phyloP scores from a whole-genome alignment of 2,797 vertebrate species.

The Melanotaenia trifasciata region DNA sequence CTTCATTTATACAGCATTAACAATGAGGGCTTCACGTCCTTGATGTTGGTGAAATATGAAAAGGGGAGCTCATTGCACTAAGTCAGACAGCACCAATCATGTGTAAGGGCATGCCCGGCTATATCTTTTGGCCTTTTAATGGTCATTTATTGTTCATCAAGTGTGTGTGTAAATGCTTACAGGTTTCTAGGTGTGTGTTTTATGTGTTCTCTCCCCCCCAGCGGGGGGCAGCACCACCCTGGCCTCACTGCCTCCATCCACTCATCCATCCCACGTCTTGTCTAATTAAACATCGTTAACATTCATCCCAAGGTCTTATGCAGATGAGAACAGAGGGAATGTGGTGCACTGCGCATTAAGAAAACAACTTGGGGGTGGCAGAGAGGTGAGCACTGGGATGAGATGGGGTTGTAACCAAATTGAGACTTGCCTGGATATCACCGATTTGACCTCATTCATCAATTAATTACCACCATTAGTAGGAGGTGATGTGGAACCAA shows the following conservation, averaged over 20 bases:
- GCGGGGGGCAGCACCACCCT: conserved; percentile 76
- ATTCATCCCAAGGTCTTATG: conserved; percentile 90
- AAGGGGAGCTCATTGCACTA: conserved; percentile 25
- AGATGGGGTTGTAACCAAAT: conserved; percentile 80
- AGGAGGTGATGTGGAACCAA: conserved; percentile 85
- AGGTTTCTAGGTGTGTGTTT: conserved; percentile 51
- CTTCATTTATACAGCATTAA: conserved; percentile 58
- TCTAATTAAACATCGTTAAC: conserved; percentile 90
- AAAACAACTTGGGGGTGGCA: conserved; percentile 83
- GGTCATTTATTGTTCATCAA: conserved; percentile 73
- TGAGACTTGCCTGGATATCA: conserved; percentile 85
- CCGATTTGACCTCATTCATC: conserved; percentile 87
- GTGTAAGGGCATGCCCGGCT: conserved; percentile 63
- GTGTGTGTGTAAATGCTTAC: conserved; percentile 21
- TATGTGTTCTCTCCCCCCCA: conserved; percentile 72
- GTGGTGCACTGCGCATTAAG: conserved; percentile 84
- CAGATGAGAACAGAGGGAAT: conserved; percentile 86
- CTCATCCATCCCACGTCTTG: conserved; percentile 84
- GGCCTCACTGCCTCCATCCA: conserved; percentile 74
- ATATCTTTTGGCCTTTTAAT: conserved; percentile 76
- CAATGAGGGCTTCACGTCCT: conserved; percentile 62
- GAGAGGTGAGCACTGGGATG: conserved; percentile 72
- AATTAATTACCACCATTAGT: conserved; percentile 86
- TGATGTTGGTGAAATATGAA: conserved; percentile 63
- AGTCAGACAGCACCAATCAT: conserved; percentile 54